A percentile compares a stretch with the other conserved stretches of the same genome.
These are phyloP conservation scores for Tetramorium alpestre DNA, from an alignment of 1,140 invertebrate genomes.

Conservation along the genomic window DNA sequence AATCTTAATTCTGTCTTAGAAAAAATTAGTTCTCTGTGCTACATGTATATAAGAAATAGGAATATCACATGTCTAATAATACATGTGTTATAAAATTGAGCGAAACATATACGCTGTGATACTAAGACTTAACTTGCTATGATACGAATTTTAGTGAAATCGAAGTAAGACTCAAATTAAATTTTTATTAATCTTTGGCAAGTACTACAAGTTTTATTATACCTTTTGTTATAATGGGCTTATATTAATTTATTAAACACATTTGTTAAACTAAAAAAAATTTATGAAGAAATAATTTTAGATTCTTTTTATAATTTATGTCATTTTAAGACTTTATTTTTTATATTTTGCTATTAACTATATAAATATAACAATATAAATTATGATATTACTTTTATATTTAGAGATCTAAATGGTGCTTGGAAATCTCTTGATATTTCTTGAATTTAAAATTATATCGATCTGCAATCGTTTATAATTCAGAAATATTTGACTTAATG, in stretches of 20 bases:
- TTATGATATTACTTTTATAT: slow-evolving; percentile 6
- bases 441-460: not conserved
- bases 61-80: not conserved
- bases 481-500: not conserved
- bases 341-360: slow-evolving; percentile 35
- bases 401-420: not conserved
- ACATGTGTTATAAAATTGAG: not conserved
- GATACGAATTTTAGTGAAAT: not conserved
- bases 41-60: slow-evolving; percentile 9
- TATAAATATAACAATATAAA: slow-evolving; percentile 19
- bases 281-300: slow-evolving; percentile 3
- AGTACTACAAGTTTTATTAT: not conserved
- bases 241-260: not conserved
- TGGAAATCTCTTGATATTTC: not conserved
- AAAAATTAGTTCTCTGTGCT: not conserved
- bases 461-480: not conserved
- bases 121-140: not conserved
- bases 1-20: not conserved
- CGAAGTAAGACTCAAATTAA: not conserved
- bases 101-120: not conserved
- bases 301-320: slow-evolving; percentile 3
- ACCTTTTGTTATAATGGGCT: not conserved
- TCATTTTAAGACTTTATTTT: slow-evolving; percentile 24
- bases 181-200: not conserved
- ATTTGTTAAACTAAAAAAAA: not conserved